A percentile compares a stretch with the other conserved stretches of the same genome.
These are phyloP conservation scores for Electrona antarctica DNA, from an alignment of 2,113 vertebrate genomes.

Conservation along the genomic window DNA sequence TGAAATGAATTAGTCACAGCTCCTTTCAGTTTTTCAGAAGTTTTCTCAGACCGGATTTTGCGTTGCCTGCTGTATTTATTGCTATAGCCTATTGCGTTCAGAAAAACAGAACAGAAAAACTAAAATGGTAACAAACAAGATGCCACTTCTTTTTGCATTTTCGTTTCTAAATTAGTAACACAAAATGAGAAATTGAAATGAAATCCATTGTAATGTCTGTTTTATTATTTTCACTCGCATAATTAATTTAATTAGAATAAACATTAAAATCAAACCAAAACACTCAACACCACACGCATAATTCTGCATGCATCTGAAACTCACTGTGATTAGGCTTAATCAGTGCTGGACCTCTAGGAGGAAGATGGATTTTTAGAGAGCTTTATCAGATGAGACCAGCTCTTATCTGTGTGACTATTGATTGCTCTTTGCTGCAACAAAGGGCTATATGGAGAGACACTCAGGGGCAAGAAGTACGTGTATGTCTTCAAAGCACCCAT, in stretches of 20 bases:
- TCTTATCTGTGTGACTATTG: conserved; percentile 79
- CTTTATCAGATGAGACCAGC: conserved; percentile 77
- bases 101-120: no score
- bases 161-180: no score
- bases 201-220: no score
- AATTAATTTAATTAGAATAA: neutral
- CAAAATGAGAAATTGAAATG: no score
- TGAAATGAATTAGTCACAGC: neutral
- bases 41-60: neutral
- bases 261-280: neutral
- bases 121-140: no score
- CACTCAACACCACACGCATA: conserved; percentile 6
- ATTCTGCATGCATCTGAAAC: conserved; percentile 31
- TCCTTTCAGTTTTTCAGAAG: neutral
- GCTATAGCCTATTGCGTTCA: no score
- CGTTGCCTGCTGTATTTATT: neutral
- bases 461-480: conserved; percentile 63
- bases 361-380: conserved; percentile 66
- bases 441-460: conserved; percentile 59
- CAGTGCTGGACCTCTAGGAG: conserved; percentile 72
- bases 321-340: conserved; percentile 59
- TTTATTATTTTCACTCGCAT: neutral
- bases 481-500: conserved; percentile 62
- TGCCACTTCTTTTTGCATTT: no score
- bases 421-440: conserved; percentile 67